Conservation (phyloP, 2,113 vertebrate species). For the Sitta europaea region DNA sequence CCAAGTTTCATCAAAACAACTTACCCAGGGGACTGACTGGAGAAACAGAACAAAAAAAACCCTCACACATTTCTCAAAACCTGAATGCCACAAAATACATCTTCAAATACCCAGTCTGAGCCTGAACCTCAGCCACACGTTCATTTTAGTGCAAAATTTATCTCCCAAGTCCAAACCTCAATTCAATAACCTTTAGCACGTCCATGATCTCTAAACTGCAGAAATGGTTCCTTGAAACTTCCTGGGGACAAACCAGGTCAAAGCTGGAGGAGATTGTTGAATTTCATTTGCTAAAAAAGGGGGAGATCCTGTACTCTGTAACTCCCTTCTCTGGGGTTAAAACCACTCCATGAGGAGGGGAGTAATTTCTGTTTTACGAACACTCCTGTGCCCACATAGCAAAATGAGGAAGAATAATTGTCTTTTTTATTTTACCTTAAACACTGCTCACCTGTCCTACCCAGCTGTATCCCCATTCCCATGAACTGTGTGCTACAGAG, state of each 20-base stretch:
- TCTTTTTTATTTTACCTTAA: too few relatives aligned
- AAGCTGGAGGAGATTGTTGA: not conserved
- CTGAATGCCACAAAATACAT: not conserved
- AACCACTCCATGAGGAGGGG: not conserved
- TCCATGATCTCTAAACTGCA: not conserved
- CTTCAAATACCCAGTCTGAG: not conserved
- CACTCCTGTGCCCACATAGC: not conserved
- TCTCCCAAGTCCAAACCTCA: not conserved
- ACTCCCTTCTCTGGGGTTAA: not conserved
- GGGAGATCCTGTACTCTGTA: not conserved
- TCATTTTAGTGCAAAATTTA: not conserved
- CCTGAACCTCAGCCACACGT: not conserved
- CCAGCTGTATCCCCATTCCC: too few relatives aligned
- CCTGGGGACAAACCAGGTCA: not conserved
- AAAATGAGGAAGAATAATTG: not conserved
- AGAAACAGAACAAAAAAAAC: not conserved
- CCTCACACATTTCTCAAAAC: not conserved
- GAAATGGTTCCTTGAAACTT: not conserved
- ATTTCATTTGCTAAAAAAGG: not conserved
- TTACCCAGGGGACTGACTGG: not conserved
- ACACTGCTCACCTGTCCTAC: too few relatives aligned
- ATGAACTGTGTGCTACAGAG: too few relatives aligned
- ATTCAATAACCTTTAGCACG: rapidly evolving
- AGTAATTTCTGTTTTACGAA: not conserved
- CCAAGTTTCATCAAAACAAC: not conserved